Evolutionary conservation across 2,888 invertebrate genomes (phyloP).

Genomic region (Macrosoma leucophasiata): DNA sequence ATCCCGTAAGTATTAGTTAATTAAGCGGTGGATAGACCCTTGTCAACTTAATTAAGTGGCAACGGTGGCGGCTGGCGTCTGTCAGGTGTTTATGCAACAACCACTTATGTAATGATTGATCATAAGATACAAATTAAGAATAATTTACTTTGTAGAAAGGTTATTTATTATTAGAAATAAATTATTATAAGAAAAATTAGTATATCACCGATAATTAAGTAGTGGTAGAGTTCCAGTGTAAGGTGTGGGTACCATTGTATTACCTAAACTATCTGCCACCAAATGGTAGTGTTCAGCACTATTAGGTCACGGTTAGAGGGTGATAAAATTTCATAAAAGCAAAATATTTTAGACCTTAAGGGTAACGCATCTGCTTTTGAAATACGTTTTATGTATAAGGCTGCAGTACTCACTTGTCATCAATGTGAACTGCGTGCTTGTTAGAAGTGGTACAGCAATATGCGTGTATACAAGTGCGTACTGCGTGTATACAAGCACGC

Average conservation of each 20-base stretch:
- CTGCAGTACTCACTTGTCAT: too few species aligned
- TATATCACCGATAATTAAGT: constrained; percentile 6
- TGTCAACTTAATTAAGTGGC: constrained; percentile 37
- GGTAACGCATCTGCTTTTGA: constrained; percentile 7
- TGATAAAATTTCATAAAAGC: too few species aligned
- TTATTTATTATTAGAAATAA: neutral
- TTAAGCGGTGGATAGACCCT: constrained; percentile 29
- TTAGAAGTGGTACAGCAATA: too few species aligned
- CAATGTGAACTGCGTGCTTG: too few species aligned
- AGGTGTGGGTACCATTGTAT: too few species aligned
- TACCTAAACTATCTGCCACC: too few species aligned
- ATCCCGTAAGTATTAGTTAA: constrained; percentile 11
- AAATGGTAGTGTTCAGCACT: too few species aligned
- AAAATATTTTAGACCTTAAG: constrained; percentile 4
- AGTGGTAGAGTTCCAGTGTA: too few species aligned
- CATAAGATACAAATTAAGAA: constrained; percentile 5
- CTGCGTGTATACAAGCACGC: too few species aligned
- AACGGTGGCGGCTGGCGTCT: constrained; percentile 29
- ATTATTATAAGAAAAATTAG: constrained; percentile 1
- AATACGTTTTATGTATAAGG: constrained; percentile 1
- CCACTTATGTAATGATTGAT: constrained; percentile 22
- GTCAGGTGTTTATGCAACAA: constrained; percentile 30
- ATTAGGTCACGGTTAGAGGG: too few species aligned
- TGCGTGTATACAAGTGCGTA: too few species aligned
- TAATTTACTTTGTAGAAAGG: neutral